Evolutionary conservation across 37 sponge, comb jelly and placozoan genomes (phyloP), one percentile per base, ranked within the genome.

Genomic region (Eunapius fragilis): DNA sequence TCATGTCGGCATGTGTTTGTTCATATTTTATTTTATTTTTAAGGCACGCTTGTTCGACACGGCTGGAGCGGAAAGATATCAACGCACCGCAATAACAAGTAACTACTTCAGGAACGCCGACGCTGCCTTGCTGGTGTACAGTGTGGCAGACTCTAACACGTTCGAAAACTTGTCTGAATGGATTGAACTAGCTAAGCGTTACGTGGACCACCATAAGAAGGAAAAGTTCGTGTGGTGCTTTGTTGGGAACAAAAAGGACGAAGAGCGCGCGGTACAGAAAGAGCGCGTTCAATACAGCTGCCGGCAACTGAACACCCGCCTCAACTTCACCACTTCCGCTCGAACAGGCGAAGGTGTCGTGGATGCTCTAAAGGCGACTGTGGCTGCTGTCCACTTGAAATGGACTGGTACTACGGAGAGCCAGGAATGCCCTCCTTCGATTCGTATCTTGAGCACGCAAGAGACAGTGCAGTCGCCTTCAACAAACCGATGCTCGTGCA

Each of bases 21-120:
- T 9, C 4, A 45, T 45, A 9, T 45, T 4, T 37, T 17, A 45
- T 4, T 10, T 19, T 50, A 31, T 13, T 67, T 4, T 70, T 24
- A 67, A 93, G 94, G 85, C 79, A 30, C 75, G 87, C 50, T 74
- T 94, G 19, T 79, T 82, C 37, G 94, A 94, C 80, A 94, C 94
- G 23, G 94, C 91, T n/a, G 94, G 94, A 34, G 88, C 86, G 19
- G 94, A 94, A 72, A 81, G 94, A 27, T 90, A 88, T 82, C 58
- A 91, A 37, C 47, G 47, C 47, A 37, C 90, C 25, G 88, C 94
- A 1, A 68, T 94, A 14, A 94, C 94, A 5, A 78, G 82, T 70
- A 88, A 81, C 35, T 94, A 87, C 75, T 94, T 85, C 75, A 82
- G 94, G 6, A 41, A 90, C 70, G 85, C 91, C 24, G 31, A 78